These are phyloP conservation scores for Myotis vivesi DNA, from an alignment of 2,797 vertebrate genomes.

Conservation along the genomic window DNA sequence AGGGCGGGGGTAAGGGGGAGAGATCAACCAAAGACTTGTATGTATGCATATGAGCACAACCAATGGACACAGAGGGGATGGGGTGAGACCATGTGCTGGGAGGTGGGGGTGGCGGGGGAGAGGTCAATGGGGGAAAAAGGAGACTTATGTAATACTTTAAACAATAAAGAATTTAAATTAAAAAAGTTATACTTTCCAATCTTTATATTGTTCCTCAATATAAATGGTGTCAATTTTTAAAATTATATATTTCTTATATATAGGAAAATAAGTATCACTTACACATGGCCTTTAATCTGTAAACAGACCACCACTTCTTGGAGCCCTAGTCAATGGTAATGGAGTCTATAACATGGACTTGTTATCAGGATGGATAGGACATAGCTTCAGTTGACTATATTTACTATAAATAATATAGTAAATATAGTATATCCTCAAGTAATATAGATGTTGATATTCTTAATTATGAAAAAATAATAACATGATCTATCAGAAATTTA, in stretches of 20 bases:
- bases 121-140: too few relatives aligned
- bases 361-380: not conserved
- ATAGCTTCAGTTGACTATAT: not conserved
- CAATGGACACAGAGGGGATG: too few relatives aligned
- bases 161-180: too few relatives aligned
- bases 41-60: too few relatives aligned
- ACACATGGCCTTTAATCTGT: not conserved
- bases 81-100: too few relatives aligned
- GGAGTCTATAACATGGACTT: not conserved
- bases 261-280: not conserved
- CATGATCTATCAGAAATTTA: slow-evolving; percentile 74
- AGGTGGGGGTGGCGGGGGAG: too few relatives aligned
- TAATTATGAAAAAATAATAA: slow-evolving; percentile 62
- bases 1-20: too few relatives aligned
- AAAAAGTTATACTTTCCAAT: not conserved
- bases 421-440: slow-evolving; percentile 66
- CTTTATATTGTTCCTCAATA: not conserved
- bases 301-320: not conserved
- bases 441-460: slow-evolving; percentile 62
- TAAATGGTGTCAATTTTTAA: slow-evolving; percentile 3
- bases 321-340: not conserved
- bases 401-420: slow-evolving; percentile 69
- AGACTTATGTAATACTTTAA: too few relatives aligned
- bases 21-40: too few relatives aligned
- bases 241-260: not conserved